Evolutionary conservation across 2,888 invertebrate species (phyloP), one percentile per base, ranked within the genome.

Genomic region (Eilema griseolum): DNA sequence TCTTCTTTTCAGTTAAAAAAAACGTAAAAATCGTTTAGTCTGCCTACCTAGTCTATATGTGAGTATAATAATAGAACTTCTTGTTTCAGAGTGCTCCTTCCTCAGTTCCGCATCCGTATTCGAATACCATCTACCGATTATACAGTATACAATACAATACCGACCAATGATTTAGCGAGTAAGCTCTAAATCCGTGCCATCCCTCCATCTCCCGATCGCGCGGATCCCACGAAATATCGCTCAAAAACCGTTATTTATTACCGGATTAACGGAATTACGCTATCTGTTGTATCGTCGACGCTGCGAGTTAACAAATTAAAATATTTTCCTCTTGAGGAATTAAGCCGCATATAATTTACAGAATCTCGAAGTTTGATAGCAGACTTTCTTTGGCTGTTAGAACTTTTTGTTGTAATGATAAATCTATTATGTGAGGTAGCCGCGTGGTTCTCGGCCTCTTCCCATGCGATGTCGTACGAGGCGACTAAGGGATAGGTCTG

Each of bases 221-320:
- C 41, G 61, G 72, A 72, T 73, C 73, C 69, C 66, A 65, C 68
- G 70, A 82, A 75, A 75, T 79, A 82, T 77, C 74, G 69, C 61
- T 67, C 24, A 71, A 73, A 70, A 81, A 73, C 73, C 73, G 71
- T 76, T 80, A 82, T 81, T 80, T 81, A 82, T 81, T 78, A 78
- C 73, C 67, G 73, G 82, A 82, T 82, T 82, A 81, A 61, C 67
- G 73, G 68, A n/a, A 77, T 69, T 70, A 66, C 71, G 78, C 61
- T 73, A 70, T 77, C 67, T 65, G 52, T 61, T 68, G 65, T 71
- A 41, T 52, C 62, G 10, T 3, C 71, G 69, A 73, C 70, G 61
- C 66, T 33, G 41, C 41, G 68, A 73, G 69, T 79, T 67, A 73
- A 72, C 69, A 68, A 72, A 79, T 80, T 75, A 72, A 77, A 74